Percentiles rank a stretch among this genome's conserved stretches.
Conservation (phyloP, 1,140 invertebrate genomes). For the Metaphire vulgaris region DNA sequence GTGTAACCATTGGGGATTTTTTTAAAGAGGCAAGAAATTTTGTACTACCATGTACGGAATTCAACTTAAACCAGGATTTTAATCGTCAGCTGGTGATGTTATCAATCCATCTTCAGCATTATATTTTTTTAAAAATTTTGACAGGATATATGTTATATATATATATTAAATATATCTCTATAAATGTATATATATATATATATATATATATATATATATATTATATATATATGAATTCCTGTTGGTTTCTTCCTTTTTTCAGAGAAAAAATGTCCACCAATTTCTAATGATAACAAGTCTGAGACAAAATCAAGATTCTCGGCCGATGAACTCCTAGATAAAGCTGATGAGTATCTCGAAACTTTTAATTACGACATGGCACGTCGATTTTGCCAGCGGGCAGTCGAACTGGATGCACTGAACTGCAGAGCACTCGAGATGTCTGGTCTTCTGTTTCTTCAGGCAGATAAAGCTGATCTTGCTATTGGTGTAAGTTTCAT, state of each 20-base stretch:
- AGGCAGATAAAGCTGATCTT: constrained; percentile 47
- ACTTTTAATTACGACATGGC: constrained; percentile 47
- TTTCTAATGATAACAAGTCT: not conserved
- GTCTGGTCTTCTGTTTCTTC: constrained; percentile 44
- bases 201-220: too few species aligned
- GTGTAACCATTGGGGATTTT: too few species aligned
- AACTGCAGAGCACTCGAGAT: constrained; percentile 47
- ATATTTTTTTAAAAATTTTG: too few species aligned
- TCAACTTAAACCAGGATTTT: too few species aligned
- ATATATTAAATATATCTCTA: too few species aligned
- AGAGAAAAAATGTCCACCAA: not conserved
- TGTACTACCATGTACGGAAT: too few species aligned
- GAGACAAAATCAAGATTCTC: not conserved
- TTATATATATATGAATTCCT: too few species aligned
- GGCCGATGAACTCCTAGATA: constrained; percentile 14
- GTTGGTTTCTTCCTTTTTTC: not conserved
- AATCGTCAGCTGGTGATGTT: too few species aligned
- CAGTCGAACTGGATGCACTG: constrained; percentile 46
- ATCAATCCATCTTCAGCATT: too few species aligned
- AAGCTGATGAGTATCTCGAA: constrained; percentile 47
- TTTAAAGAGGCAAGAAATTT: too few species aligned
- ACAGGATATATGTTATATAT: too few species aligned
- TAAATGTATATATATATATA: too few species aligned
- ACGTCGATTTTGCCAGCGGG: constrained; percentile 47
- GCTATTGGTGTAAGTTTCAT: constrained; percentile 41